These are phyloP conservation scores for Rhopilema esculentum DNA, from an alignment of 30 jellyfish, hydroid and myxozoan genomes.

Conservation along the genomic window DNA sequence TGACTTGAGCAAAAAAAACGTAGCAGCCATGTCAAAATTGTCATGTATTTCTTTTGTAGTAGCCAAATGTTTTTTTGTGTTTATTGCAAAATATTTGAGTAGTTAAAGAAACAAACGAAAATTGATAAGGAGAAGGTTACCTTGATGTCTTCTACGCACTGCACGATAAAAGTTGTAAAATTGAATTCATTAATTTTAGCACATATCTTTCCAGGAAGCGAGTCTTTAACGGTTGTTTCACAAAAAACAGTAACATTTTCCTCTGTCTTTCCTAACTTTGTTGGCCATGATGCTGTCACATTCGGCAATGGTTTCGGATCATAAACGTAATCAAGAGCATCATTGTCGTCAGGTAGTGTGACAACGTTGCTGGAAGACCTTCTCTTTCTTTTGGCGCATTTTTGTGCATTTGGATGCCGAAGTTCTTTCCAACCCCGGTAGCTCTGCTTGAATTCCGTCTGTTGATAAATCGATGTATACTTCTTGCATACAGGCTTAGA, in stretches of 20 bases:
- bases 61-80: too few species aligned
- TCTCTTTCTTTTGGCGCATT: slow-evolving; percentile 16
- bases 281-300: slow-evolving; percentile 53
- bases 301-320: slow-evolving; percentile 46
- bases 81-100: too few species aligned
- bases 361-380: slow-evolving; percentile 6
- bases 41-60: too few species aligned
- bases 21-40: too few species aligned
- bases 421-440: background rate
- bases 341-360: slow-evolving; percentile 40
- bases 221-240: slow-evolving; percentile 5
- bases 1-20: too few species aligned
- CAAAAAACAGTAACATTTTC: slow-evolving; percentile 22
- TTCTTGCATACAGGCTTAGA: slow-evolving; percentile 22
- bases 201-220: slow-evolving; percentile 63
- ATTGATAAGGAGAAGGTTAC: slow-evolving; percentile 39
- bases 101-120: too few species aligned
- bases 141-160: slow-evolving; percentile 71
- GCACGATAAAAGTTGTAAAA: slow-evolving; percentile 31
- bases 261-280: slow-evolving; percentile 58
- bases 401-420: background rate
- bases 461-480: background rate
- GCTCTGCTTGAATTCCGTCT: background rate
- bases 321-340: slow-evolving; percentile 32
- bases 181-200: slow-evolving; percentile 33